Evolutionary conservation across 2,113 vertebrate genomes (phyloP), one percentile per base, ranked within the genome.

Genomic region (Crypturellus undulatus): DNA sequence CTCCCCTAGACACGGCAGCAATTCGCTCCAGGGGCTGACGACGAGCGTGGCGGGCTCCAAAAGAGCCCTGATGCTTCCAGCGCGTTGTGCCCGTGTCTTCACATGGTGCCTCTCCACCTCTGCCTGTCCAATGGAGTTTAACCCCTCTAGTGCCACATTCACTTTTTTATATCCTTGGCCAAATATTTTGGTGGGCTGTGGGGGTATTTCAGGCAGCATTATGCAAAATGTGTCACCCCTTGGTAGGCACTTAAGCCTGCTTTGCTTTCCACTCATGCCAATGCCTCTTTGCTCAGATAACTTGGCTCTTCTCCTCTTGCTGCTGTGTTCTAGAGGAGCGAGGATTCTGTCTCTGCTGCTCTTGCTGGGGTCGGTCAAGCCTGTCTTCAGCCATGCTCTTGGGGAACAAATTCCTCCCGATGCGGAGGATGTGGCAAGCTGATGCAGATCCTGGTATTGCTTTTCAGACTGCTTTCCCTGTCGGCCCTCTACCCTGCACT

Each of bases 241-340:
- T 42, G 40, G 24, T 59, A 59, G 9, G 65, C 6, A 36, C 2
- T 9, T 84, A 78, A 71, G 22, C 7, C 84, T 75, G 22, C 10
- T 82, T 81, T 60, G 56, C 12, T 40, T 38, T 72, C 49, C 72
- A 47, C 7, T 89, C 22, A 6, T 56, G n/a, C 24, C 20, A 9
- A 0, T 2, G 4, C 60, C 36, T n/a, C n/a, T n/a, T 30, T 2
- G 3, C 45, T 62, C 58, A 36, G 43, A n/a, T 65, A 54, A 38
- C 40, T 36, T 69, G 24, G 10, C 52, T 49, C 14, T 22, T 49
- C 67, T 69, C 20, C 32, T 47, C 7, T 24, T 32, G 32, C 45
- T n/a, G 52, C 38, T 54, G 89, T 54, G 73, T 47, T 45, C 11
- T n/a, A 19, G n/a, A 0, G 1, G 20, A 89, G 16, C 20, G 58